phyloP scores from a whole-genome alignment of 92 coral and sea anemone species.

The Epizoanthus stellaris region DNA sequence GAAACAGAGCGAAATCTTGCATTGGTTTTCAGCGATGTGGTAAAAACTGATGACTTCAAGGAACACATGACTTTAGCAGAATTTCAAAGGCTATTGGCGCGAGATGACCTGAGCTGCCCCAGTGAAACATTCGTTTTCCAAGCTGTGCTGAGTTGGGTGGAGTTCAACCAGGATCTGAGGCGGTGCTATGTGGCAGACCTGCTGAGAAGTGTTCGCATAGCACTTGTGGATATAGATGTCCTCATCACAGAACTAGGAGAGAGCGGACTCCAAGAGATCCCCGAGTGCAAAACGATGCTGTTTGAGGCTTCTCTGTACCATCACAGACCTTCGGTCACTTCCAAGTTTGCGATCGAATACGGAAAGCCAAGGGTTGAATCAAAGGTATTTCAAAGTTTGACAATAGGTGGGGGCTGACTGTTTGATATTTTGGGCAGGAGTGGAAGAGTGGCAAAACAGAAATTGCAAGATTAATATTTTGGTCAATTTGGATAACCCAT shows the following conservation, averaged over 20 bases:
- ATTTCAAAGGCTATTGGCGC: constrained; percentile 24
- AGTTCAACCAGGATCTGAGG: constrained; percentile 51
- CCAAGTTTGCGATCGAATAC: constrained; percentile 12
- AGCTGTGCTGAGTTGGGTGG: constrained; percentile 59
- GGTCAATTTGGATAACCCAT: no score
- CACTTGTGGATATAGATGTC: constrained; percentile 60
- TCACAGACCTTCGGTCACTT: constrained; percentile 31
- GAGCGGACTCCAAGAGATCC: constrained; percentile 37
- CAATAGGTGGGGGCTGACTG: no score
- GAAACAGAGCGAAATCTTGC: constrained; percentile 31
- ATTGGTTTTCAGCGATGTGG: constrained; percentile 27
- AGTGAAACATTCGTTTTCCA: constrained; percentile 65
- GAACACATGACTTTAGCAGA: constrained; percentile 40
- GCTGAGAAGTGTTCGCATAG: constrained; percentile 55
- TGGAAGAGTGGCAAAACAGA: no score
- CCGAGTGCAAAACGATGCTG: constrained; percentile 54
- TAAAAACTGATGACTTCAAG: constrained; percentile 35
- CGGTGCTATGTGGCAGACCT: constrained; percentile 43
- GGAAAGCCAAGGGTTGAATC: constrained; percentile 27
- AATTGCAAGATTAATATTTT: no score
- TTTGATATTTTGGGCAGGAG: no score
- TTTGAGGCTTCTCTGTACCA: constrained; percentile 50
- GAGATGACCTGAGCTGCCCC: constrained; percentile 60
- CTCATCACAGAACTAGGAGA: constrained; percentile 49
- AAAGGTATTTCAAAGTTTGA: not conserved